Base-by-base conservation (phyloP, 2,113 vertebrate genomes). In the Neodontobutis hainanensis region DNA sequence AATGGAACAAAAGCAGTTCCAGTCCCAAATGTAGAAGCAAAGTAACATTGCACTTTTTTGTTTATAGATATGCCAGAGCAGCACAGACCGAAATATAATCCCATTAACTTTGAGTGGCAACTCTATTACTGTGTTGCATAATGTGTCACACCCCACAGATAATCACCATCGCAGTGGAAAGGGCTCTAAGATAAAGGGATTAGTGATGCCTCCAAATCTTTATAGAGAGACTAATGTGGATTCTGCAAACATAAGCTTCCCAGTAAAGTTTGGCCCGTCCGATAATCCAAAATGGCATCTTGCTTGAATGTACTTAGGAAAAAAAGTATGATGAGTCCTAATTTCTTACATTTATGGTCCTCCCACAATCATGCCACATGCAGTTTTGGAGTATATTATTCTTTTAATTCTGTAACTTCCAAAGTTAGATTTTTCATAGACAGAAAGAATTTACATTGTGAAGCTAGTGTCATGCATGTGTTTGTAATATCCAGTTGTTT, bases 41-140 rank as follows among this genome's bases (percentile, higher is more conserved):
- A 78, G 65, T 10, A 57, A 51, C 43, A 58, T 35, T 11, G 36
- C 51, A 60, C 72, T 64, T 65, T 78, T 78, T 74, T 67, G 72
- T 81, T 77, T 77, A 65, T 76, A 67, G 75, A 83, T 62, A 75
- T 68, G 75, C 72, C 80, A 68, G 65, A 66, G 59, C 63, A 3
- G 74, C 67, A 19, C 75, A 82, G 75, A 70, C 85, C 82, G 77
- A 87, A 80, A 87, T 82, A 81, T 89, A 84, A 88, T 85, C 84
- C 81, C 81, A 88, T 88, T 87, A 87, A 61, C 73, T 80, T 77
- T 87, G 88, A 87, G 88, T 83, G 78, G 80, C 77, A 88, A 84
- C 82, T 79, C 80, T 82, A 83, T 85, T 77, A 78, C 82, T 83
- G 68, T 62, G 48, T 70, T 81, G 80, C 83, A 86, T 86, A 89